Evolutionary conservation across 2,113 vertebrate species (phyloP).

Genomic region (Dicrurus megarhynchus): DNA sequence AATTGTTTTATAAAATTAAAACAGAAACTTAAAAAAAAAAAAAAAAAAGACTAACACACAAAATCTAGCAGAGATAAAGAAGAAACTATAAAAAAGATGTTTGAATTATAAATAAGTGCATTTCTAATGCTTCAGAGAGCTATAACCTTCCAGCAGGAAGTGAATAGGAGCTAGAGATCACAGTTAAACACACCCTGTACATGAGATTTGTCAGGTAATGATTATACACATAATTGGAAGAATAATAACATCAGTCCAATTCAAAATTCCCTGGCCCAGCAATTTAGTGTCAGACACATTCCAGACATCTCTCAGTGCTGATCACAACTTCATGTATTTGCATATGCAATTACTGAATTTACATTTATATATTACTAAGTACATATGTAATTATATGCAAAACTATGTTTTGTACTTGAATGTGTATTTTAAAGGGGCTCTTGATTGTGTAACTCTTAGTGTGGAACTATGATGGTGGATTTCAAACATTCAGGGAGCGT

Average conservation of each 20-base stretch:
- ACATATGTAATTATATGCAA: neutral
- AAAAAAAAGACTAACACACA: rapidly evolving
- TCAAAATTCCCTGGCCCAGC: neutral
- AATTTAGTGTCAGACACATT: neutral
- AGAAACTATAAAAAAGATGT: neutral
- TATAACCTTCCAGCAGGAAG: neutral
- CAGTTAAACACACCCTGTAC: neutral
- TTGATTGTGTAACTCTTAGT: neutral
- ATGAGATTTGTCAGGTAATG: neutral
- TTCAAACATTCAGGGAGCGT: neutral
- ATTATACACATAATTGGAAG: neutral
- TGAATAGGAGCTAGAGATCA: neutral
- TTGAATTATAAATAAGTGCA: neutral
- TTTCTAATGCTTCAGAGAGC: neutral
- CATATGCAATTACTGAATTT: neutral
- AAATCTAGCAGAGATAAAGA: neutral
- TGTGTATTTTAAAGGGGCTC: neutral
- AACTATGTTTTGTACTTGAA: neutral
- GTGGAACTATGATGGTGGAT: neutral
- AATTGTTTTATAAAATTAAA: neutral
- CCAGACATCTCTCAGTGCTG: neutral
- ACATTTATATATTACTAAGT: neutral
- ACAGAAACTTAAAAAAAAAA: neutral
- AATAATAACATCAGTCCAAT: neutral
- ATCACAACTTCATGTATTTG: neutral